Conservation (phyloP, 2,888 invertebrate species). For the Caenorhabditis doughertyi region DNA sequence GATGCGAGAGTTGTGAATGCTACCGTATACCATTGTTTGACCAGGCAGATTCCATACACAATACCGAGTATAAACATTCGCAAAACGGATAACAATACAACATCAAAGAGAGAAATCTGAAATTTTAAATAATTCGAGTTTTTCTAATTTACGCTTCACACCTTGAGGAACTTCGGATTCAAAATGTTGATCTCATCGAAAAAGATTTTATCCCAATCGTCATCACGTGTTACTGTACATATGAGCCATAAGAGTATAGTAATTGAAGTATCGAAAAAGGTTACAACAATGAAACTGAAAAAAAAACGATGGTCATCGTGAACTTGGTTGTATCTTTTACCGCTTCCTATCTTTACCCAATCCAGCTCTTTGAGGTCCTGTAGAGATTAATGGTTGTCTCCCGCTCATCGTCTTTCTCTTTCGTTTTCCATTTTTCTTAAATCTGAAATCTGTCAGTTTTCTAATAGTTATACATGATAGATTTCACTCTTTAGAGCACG, state of each 20-base stretch:
- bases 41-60: slow-evolving; percentile 71
- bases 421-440: slow-evolving; percentile 41
- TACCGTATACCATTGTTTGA: slow-evolving; percentile 77
- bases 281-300: slow-evolving; percentile 74
- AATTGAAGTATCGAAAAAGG: slow-evolving; percentile 76
- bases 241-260: slow-evolving; percentile 77
- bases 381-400: slow-evolving; percentile 45
- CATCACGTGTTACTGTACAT: slow-evolving; percentile 74
- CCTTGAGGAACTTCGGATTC: slow-evolving; percentile 72
- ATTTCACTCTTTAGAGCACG: slow-evolving; percentile 31
- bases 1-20: slow-evolving; percentile 76
- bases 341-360: slow-evolving; percentile 58
- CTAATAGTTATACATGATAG: not conserved
- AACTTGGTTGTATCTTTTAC: not conserved
- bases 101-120: slow-evolving; percentile 76
- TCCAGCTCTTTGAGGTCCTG: not conserved
- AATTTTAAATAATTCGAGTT: not conserved
- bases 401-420: slow-evolving; percentile 52
- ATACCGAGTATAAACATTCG: slow-evolving; percentile 73
- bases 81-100: slow-evolving; percentile 74
- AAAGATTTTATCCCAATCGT: slow-evolving; percentile 75
- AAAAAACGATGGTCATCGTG: not conserved
- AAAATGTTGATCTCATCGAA: slow-evolving; percentile 77
- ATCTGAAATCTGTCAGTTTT: slow-evolving; percentile 1
- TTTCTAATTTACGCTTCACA: not conserved